Conservation (phyloP, 1,140 invertebrate species). For the Lasaia peninsularis region DNA sequence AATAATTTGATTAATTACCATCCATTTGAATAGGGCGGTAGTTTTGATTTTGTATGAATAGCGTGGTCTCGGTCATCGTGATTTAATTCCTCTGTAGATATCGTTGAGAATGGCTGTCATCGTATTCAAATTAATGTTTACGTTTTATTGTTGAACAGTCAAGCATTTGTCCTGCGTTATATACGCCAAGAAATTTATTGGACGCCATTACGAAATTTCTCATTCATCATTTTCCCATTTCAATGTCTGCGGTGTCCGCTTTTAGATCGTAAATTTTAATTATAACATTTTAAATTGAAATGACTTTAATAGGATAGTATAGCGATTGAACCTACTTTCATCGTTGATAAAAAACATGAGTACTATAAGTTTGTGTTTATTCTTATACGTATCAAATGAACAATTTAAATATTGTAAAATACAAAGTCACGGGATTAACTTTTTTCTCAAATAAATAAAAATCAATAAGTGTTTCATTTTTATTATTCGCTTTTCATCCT, state of each 20-base stretch:
- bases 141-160: conserved; percentile 35
- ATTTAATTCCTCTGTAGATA: conserved; percentile 33
- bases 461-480: too few relatives aligned
- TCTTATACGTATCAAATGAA: too few relatives aligned
- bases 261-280: conserved; percentile 19
- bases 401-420: too few relatives aligned
- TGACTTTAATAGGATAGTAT: neutral
- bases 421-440: too few relatives aligned
- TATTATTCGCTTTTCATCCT: too few relatives aligned
- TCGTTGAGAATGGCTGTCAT: conserved; percentile 33
- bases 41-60: conserved; percentile 46
- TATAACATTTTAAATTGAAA: conserved; percentile 23
- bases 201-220: conserved; percentile 34
- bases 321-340: neutral
- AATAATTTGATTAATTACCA: conserved; percentile 42
- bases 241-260: conserved; percentile 9
- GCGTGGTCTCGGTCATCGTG: conserved; percentile 26
- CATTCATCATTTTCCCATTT: conserved; percentile 30
- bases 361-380: too few relatives aligned
- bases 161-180: conserved; percentile 32
- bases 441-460: too few relatives aligned
- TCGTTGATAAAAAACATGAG: too few relatives aligned
- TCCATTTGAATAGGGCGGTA: conserved; percentile 37
- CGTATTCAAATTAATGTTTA: conserved; percentile 43
- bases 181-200: conserved; percentile 32